Evolutionary conservation across 2,113 vertebrate genomes (phyloP), one percentile per base, ranked within the genome.

Genomic region (Oryzias woworae): DNA sequence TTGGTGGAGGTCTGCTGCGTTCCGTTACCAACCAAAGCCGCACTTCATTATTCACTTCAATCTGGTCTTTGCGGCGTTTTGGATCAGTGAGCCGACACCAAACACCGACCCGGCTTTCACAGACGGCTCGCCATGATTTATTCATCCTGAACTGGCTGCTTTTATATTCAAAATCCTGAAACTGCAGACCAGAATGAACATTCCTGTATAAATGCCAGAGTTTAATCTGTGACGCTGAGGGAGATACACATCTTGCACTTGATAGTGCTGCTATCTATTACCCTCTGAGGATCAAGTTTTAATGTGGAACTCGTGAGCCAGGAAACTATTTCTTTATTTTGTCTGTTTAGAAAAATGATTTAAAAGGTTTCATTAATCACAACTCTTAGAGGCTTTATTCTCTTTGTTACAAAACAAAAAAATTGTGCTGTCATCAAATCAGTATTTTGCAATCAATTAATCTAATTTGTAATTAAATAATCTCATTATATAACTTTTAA

Each of bases 141-240:
- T 94, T 93, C 72, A 92, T 90, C 87, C 84, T 88, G 87, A 92
- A 93, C 90, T 89, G 93, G 89, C 77, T 90, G 73, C 85, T 93
- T 74, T 91, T 90, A 36, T 79, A 91, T 91, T 82, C 69, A 80
- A 91, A 90, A 85, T 76, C 44, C 5, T 71, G 87, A 89, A 91
- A 88, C 85, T 73, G 85, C 84, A 89, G 84, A 85, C 79, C 63
- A 36, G 78, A 76, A 85, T 82, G 69, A 80, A 87, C 88, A 91
- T 75, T 79, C 67, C 75, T 82, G 80, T 49, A 6, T 87, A 67
- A 48, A 56, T 69, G 75, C 66, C 71, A 71, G 3, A 58, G 81
- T 85, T 79, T 83, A 87, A 81, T 84, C 77, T 82, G 77, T 70
- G 56, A 65, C 44, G 75, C 63, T 20, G 58, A 75, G 82, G 78